Evolutionary conservation across 1,140 invertebrate species (phyloP).

Genomic region (Lepidostoma basale): DNA sequence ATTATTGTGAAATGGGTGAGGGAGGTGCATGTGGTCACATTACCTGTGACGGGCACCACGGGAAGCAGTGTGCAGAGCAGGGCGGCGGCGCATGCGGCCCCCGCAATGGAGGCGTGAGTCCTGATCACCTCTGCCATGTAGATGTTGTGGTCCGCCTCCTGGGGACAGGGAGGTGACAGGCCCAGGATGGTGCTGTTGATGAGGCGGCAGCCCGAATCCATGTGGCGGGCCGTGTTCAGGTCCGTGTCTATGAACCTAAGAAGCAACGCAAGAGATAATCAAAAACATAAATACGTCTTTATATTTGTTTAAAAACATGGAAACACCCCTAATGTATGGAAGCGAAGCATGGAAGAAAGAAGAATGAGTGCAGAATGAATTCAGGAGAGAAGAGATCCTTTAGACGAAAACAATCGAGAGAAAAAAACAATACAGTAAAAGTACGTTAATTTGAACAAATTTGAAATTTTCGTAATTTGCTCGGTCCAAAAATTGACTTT

Average conservation of each 20-base stretch:
- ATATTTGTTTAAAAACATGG: too few species aligned
- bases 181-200: slow-evolving; percentile 40
- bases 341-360: too few species aligned
- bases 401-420: too few species aligned
- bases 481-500: too few species aligned
- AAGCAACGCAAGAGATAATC: not conserved
- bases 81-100: slow-evolving; percentile 20
- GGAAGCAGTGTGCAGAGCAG: not conserved
- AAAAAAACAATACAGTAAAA: too few species aligned
- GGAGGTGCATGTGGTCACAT: not conserved
- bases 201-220: slow-evolving; percentile 39
- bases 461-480: too few species aligned
- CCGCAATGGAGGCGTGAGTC: slow-evolving; percentile 18
- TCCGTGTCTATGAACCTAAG: slow-evolving; percentile 47
- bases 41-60: slow-evolving; percentile 16
- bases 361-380: too few species aligned
- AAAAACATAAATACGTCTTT: slow-evolving; percentile 14
- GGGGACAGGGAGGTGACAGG: slow-evolving; percentile 36
- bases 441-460: too few species aligned
- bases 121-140: slow-evolving; percentile 34
- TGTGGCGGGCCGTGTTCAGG: slow-evolving; percentile 43
- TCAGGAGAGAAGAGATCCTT: too few species aligned
- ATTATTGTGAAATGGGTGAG: too few species aligned
- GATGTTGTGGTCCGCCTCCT: slow-evolving; percentile 43
- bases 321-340: too few species aligned